A percentile compares a stretch with the other conserved stretches of the same genome.
phyloP scores from a whole-genome alignment of 2,797 vertebrate species.

The Spatula clypeata region DNA sequence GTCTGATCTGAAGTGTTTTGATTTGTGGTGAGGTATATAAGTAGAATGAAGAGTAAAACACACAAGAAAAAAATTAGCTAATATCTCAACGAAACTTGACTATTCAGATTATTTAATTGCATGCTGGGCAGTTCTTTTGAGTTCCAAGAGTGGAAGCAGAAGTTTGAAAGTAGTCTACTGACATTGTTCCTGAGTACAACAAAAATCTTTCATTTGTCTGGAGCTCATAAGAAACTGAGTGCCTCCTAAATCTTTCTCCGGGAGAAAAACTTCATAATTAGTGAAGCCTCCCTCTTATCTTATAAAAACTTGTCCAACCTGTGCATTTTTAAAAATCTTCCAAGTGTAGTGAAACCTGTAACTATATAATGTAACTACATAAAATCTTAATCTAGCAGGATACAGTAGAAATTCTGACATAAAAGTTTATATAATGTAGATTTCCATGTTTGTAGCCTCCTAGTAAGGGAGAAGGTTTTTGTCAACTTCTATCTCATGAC shows the following conservation, averaged over 20 bases:
- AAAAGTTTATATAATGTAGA: not conserved
- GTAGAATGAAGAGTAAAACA: constrained; percentile 32
- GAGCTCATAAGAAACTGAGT: not conserved
- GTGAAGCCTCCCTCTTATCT: not conserved
- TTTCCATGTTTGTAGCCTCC: not conserved
- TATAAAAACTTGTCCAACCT: not conserved
- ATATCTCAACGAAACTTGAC: not conserved
- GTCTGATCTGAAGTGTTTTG: constrained; percentile 26
- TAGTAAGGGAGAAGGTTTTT: not conserved
- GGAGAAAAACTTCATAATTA: not conserved
- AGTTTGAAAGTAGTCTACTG: not conserved
- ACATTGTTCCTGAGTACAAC: not conserved
- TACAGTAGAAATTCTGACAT: not conserved
- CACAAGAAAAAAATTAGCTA: not conserved
- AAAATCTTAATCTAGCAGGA: not conserved
- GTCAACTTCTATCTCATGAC: not conserved
- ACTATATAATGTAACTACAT: not conserved
- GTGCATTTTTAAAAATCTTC: not conserved
- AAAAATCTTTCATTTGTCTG: not conserved
- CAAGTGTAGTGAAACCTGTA: not conserved
- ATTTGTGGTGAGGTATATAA: constrained; percentile 36
- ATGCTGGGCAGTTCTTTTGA: not conserved
- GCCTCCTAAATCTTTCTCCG: not conserved
- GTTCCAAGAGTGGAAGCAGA: not conserved
- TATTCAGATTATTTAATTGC: not conserved